Base-by-base conservation (phyloP, 2,888 invertebrate species). In the Drosophila rellima region DNA sequence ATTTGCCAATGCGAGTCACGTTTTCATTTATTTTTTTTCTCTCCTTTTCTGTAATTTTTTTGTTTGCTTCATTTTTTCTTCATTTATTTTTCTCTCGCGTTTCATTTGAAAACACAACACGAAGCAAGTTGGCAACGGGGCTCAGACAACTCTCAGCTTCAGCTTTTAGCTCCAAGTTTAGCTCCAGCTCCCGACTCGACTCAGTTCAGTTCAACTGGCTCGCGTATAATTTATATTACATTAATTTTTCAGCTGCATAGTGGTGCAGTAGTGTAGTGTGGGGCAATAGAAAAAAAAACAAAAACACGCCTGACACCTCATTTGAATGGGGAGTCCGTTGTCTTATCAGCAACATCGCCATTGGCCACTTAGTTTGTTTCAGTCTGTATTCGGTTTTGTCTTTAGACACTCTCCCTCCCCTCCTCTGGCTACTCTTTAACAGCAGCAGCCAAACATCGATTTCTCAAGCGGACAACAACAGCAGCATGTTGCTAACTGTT, bases 1-100 rank as follows among this genome's bases (percentile, higher is more conserved):
- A 81, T 87, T 88, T 90, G 83, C 78, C 78, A 90, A 89, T 90
- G 86, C 88, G 62, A 81, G 89, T 90, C 89, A 90, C 90, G 89
- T 89, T 89, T 90, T 84, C 74, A 75, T 64, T 74, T 74, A 70
- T 69, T 73, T 80, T 76, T 35, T 33, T 56, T 59, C 39, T 63
- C 57, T 48, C 52, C 47, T 55, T 48, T 59, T 64, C 26, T 48
- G 48, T 54, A 42, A 8, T 74, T 73, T 78, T 63, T 59, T 80
- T 81, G 26, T 82, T 73, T 51, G 20, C 60, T n/a, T 35, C 7
- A 35, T 20, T 54, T 40, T 54, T 52, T 39, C 18, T 73, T 39
- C 37, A 50, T 42, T 39, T n/a, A 33, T 35, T 56, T 33, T 40
- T 18, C 50, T 31, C 42, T 18, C 37, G 44, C 23, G 51, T 77